A percentile compares a stretch with the other conserved stretches of the same genome.
Evolutionary conservation across 2,888 invertebrate genomes (phyloP).

Genomic region (Drosophila parthenogenetica): DNA sequence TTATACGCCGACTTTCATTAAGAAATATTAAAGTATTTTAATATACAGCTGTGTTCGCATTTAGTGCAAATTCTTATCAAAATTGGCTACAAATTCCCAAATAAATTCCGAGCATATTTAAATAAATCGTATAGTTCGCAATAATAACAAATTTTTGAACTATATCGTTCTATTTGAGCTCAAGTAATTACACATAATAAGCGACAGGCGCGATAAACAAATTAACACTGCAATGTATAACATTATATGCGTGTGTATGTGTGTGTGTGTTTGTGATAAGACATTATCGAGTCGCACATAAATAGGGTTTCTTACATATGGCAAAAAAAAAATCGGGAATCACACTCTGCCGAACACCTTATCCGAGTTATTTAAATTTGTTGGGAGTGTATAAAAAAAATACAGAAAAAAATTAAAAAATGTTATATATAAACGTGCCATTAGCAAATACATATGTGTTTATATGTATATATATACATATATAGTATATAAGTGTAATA

Average conservation of each 20-base stretch:
- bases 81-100: background rate
- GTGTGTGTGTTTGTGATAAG: background rate
- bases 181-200: constrained; percentile 15
- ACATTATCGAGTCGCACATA: background rate
- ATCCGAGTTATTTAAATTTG: background rate
- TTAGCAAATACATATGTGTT: constrained; percentile 12
- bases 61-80: background rate
- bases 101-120: background rate
- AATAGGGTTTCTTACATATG: background rate
- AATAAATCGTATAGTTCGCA: background rate
- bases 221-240: background rate
- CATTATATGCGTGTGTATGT: too few species aligned
- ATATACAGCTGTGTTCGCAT: background rate
- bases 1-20: constrained; percentile 10
- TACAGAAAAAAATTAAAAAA: constrained; percentile 39
- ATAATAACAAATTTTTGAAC: too few species aligned
- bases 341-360: background rate
- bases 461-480: background rate
- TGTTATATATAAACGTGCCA: constrained; percentile 38
- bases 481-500: background rate
- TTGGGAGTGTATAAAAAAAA: background rate
- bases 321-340: background rate
- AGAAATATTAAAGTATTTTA: constrained; percentile 5
- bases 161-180: background rate
- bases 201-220: constrained; percentile 46